Evolutionary conservation across 1,140 invertebrate genomes (phyloP).

Genomic region (Brachionus rotundiformis): DNA sequence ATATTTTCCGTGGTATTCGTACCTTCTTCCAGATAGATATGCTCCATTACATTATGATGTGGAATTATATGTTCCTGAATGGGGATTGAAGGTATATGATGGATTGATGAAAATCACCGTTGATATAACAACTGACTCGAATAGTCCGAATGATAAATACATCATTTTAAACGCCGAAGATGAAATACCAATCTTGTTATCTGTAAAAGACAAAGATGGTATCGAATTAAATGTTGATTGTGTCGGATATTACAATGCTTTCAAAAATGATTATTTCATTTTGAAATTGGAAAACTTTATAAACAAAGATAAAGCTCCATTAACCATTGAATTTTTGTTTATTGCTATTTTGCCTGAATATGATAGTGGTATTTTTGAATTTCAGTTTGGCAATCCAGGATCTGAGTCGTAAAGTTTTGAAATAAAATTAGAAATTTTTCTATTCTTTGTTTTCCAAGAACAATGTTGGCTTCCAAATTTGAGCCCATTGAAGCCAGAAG

Average conservation of each 20-base stretch:
- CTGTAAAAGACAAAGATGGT: neutral
- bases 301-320: neutral
- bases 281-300: slow-evolving; percentile 8
- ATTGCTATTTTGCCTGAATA: slow-evolving; percentile 9
- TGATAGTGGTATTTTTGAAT: slow-evolving; percentile 50
- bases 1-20: slow-evolving; percentile 7
- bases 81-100: slow-evolving; percentile 15
- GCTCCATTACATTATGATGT: neutral
- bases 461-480: slow-evolving; percentile 47
- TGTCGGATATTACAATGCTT: slow-evolving; percentile 7
- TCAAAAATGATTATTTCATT: slow-evolving; percentile 24
- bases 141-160: neutral
- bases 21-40: slow-evolving; percentile 2
- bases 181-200: slow-evolving; percentile 24
- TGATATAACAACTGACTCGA: neutral
- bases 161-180: slow-evolving; percentile 5
- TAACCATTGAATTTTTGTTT: slow-evolving; percentile 33
- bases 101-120: slow-evolving; percentile 9
- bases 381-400: slow-evolving; percentile 23
- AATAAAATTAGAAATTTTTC: neutral
- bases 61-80: slow-evolving; percentile 21
- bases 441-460: neutral
- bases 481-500: slow-evolving; percentile 41
- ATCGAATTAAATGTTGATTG: neutral
- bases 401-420: slow-evolving; percentile 42